A percentile compares a stretch with the other conserved stretches of the same genome.
Evolutionary conservation across 2,113 vertebrate species (phyloP).

Genomic region (Gadus macrocephalus): DNA sequence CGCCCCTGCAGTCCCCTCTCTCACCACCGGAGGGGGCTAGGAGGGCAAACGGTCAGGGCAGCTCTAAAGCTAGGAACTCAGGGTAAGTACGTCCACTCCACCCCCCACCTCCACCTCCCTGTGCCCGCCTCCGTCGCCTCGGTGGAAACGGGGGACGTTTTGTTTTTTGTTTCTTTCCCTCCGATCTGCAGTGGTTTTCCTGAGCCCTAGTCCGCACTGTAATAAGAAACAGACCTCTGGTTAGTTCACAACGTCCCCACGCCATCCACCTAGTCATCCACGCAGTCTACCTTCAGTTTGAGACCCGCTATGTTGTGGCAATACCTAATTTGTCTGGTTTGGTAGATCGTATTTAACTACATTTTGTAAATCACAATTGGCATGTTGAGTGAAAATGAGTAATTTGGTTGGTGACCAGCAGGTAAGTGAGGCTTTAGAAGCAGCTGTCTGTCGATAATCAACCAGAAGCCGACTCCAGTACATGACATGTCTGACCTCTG

Average conservation of each 20-base stretch:
- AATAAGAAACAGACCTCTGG: constrained; percentile 92
- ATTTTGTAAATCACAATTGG: constrained; percentile 16
- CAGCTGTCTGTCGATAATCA: constrained; percentile 6
- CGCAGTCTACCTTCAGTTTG: no score
- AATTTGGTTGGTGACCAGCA: constrained; percentile 1
- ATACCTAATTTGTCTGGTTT: no score
- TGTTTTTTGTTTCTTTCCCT: constrained; percentile 3
- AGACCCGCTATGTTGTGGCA: no score
- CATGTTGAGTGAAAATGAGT: constrained; percentile 27
- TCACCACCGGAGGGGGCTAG: constrained; percentile 55
- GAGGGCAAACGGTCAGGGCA: constrained; percentile 45
- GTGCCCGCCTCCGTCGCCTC: constrained; percentile 30
- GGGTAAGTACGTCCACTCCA: constrained; percentile 58
- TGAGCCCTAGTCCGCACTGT: constrained; percentile 74
- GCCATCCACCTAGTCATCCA: no score
- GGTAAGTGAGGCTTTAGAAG: constrained; percentile 47
- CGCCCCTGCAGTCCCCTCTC: constrained; percentile 63
- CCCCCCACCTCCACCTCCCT: constrained; percentile 6
- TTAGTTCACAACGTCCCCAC: background rate
- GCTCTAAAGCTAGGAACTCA: constrained; percentile 47
- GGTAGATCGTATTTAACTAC: no score
- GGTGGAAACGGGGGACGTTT: constrained; percentile 36
- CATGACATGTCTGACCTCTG: constrained; percentile 42
- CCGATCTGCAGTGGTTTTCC: constrained; percentile 61
- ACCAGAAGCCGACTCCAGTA: background rate